Conservation (phyloP, 1,140 invertebrate species). For the Tetragnatha versicolor region DNA sequence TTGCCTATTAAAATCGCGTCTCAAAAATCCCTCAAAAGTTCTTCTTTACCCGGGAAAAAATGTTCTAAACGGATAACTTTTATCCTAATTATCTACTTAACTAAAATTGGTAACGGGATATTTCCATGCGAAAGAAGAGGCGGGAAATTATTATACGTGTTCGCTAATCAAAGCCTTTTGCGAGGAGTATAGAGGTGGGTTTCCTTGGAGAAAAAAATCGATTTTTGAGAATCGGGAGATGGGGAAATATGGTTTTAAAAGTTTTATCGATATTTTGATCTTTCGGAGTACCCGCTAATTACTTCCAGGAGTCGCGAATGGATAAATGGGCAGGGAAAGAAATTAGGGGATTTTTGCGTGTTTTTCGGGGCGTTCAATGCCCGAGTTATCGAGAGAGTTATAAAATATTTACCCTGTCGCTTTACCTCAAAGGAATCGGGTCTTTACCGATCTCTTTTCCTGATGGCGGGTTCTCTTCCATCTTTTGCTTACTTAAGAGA, state of each 20-base stretch:
- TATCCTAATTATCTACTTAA: conserved; percentile 28
- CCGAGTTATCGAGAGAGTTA: too few relatives aligned
- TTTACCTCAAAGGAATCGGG: too few relatives aligned
- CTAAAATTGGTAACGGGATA: conserved; percentile 30
- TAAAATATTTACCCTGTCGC: too few relatives aligned
- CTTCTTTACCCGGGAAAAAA: neutral
- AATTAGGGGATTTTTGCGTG: too few relatives aligned
- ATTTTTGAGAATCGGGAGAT: neutral
- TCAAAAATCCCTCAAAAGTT: neutral
- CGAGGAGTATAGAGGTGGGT: neutral
- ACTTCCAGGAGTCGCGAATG: too few relatives aligned
- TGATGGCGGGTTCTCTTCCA: too few relatives aligned
- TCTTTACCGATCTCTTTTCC: too few relatives aligned
- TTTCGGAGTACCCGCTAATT: neutral
- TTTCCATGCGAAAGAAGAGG: neutral
- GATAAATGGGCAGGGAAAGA: too few relatives aligned
- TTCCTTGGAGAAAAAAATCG: neutral
- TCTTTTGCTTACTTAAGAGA: too few relatives aligned
- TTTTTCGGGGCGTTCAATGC: too few relatives aligned
- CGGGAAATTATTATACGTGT: neutral
- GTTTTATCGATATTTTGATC: neutral
- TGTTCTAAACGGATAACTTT: neutral
- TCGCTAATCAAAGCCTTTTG: neutral
- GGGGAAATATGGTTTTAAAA: neutral
- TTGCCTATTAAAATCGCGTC: conserved; percentile 30